A percentile compares a stretch with the other conserved stretches of the same genome.
These are phyloP conservation scores for Hylaeus volcanicus DNA, from an alignment of 1,140 invertebrate genomes.

Conservation along the genomic window DNA sequence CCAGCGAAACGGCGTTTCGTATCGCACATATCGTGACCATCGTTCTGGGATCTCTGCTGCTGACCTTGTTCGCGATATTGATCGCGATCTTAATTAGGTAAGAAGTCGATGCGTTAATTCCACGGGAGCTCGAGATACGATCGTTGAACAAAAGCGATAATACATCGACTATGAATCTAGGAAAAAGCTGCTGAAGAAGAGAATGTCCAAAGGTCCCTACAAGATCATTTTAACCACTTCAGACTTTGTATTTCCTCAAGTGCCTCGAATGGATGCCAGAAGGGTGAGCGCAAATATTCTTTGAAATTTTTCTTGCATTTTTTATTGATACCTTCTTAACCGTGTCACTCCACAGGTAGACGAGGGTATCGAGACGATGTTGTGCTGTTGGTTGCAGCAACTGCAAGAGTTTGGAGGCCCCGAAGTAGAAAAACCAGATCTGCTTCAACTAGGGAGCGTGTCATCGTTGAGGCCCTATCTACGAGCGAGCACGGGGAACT, in stretches of 20 bases:
- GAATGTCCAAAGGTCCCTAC: conserved; percentile 87
- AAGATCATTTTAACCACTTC: conserved; percentile 87
- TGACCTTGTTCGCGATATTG: conserved; percentile 70
- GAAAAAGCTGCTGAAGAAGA: conserved; percentile 84
- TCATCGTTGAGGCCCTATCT: conserved; percentile 83
- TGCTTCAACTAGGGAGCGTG: conserved; percentile 87
- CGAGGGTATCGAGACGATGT: conserved; percentile 90
- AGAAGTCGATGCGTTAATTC: neutral
- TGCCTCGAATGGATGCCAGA: conserved; percentile 81
- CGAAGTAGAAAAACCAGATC: conserved; percentile 90
- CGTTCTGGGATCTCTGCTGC: conserved; percentile 72
- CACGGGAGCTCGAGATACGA: neutral
- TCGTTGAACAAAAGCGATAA: neutral
- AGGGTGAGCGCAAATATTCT: conserved; percentile 79
- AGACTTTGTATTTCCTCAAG: conserved; percentile 88
- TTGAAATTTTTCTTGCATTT: too few relatives aligned
- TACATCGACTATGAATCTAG: conserved; percentile 65
- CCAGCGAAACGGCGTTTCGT: conserved; percentile 57
- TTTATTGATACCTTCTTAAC: neutral
- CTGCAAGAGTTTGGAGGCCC: conserved; percentile 89
- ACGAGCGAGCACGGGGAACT: conserved; percentile 82
- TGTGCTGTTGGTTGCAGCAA: conserved; percentile 90
- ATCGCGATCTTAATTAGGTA: conserved; percentile 72
- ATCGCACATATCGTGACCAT: conserved; percentile 76
- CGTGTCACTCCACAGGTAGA: conserved; percentile 82